Evolutionary conservation across 2,113 vertebrate genomes (phyloP), one percentile per base, ranked within the genome.

Genomic region (Andinoacara biseriatus): DNA sequence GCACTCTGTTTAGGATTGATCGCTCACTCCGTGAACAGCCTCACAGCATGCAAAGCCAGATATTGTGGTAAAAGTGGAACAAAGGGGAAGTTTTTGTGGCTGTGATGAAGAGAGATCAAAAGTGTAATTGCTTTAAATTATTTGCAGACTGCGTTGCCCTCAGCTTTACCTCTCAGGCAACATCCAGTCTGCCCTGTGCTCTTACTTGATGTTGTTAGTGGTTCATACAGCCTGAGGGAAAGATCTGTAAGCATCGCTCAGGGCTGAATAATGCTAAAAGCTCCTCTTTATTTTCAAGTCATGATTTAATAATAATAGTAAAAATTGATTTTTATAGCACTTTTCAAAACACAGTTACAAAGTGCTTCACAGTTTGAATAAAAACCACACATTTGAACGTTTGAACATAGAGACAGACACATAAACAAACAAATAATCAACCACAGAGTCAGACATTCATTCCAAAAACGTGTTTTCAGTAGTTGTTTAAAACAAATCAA

Each of bases 231-330:
- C 67, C 67, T 72, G 46, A 33, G 67, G 67, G 26, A 31, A 54
- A 54, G 67, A 72, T 72, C 67, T 72, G 46, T 29, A 72, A 72
- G 49, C 67, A 72, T 52, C 17, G 18, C 67, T 72, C 46, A 72
- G 46, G 46, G 67, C 26, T 72, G 67, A 72, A 5, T 52, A n/a
- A n/a, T 33, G 54, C 67, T 72, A 72, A 31, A 72, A 72, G 67
- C 67, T n/a, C 17, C 43, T 52, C 24, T 52, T 18, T 52, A 13
- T 72, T 72, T 52, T 72, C 43, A 72, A 52, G 17, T 72, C 26
- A 72, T 72, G 26, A 18, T 54, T 72, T 72, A 72, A 54, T 38
- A 38, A 38, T 38, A 38, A 38, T 38, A 38, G 35, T 38, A 38
- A 38, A 9, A 38, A 38, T 38, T 7, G 3, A 38, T 38, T 38